These are phyloP conservation scores for Ricordea florida DNA, from an alignment of 92 coral and sea anemone genomes.

Conservation along the genomic window DNA sequence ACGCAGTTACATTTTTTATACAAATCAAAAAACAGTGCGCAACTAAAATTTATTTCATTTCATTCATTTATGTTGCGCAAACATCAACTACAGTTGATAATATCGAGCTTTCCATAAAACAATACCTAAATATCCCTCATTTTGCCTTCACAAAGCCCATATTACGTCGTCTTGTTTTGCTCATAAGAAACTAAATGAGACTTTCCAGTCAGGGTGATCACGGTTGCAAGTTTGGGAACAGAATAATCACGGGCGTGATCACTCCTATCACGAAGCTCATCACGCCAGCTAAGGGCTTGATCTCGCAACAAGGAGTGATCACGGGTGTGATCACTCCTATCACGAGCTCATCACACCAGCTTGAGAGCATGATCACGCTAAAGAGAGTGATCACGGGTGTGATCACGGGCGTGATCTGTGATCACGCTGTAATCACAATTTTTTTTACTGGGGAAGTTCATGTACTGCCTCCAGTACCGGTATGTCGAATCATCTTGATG, in stretches of 20 bases:
- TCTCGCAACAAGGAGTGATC: slow-evolving; percentile 24
- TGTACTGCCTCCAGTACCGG: slow-evolving; percentile 53
- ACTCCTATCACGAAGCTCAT: slow-evolving; percentile 1
- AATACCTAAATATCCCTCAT: background rate
- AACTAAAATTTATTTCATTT: too few relatives aligned
- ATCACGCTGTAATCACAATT: too few relatives aligned
- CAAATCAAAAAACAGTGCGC: background rate
- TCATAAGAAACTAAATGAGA: too few relatives aligned
- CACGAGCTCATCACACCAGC: too few relatives aligned
- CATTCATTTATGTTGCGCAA: too few relatives aligned
- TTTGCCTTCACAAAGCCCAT: background rate
- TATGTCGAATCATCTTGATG: slow-evolving; percentile 38
- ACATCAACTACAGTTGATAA: background rate
- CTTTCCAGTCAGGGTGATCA: background rate
- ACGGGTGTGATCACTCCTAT: background rate
- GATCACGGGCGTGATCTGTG: too few relatives aligned
- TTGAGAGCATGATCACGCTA: too few relatives aligned
- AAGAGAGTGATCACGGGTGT: too few relatives aligned
- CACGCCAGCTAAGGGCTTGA: slow-evolving; percentile 18
- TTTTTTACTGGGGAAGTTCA: too few relatives aligned
- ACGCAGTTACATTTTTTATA: background rate
- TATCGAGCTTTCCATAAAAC: background rate
- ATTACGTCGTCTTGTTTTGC: too few relatives aligned
- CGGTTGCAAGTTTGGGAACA: too few relatives aligned
- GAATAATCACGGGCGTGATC: slow-evolving; percentile 44